Base-by-base conservation (phyloP, 2,113 vertebrate species). In the Pangasianodon hypophthalmus region DNA sequence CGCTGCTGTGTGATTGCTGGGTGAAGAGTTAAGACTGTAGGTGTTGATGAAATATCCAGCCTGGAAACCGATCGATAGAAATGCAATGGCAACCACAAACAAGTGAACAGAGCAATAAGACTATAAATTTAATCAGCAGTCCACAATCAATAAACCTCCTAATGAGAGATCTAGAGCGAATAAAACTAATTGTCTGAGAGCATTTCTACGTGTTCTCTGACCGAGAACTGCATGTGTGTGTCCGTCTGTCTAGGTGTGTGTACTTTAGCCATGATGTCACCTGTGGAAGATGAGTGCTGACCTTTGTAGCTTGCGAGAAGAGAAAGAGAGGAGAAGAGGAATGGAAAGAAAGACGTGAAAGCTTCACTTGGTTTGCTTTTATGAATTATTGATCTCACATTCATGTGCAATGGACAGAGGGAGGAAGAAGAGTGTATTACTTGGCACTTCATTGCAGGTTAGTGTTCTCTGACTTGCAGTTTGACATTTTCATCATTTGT, bases 361-460 rank as follows among this genome's bases (percentile, higher is more conserved):
- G 46, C 82, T 87, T 91, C 88, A 90, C 73, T 24, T 91, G 89
- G 91, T 93, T 92, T 93, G 91, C 90, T 91, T 87, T 92, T 87
- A 92, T 93, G 91, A 92, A 92, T 92, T 91, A 91, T 93, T 91
- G 89, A 93, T 93, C 64, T 24, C 2, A 14, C 84, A 56, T 80
- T 88, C 79, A 84, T 88, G n/a, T 32, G 56, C 48, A 85, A 62
- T 16, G 44, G 83, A 89, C 75, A 56, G 67, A 56, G 13, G 0
- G 82, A 54, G 46, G 77, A 14, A 62, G 82, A 29, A 7, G 37
- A 60, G 54, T 24, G 19, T 26, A 16, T 26, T 41, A 84, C 19
- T 26, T n/a, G n/a, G 16, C 79, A 81, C 48, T 81, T 50, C 6
- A 19, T 37, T 54, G 50, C 50, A 56, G 50, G 29, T 37, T 16